These are phyloP conservation scores for Alfaro cultratus DNA, from an alignment of 2,797 vertebrate genomes.

Conservation along the genomic window DNA sequence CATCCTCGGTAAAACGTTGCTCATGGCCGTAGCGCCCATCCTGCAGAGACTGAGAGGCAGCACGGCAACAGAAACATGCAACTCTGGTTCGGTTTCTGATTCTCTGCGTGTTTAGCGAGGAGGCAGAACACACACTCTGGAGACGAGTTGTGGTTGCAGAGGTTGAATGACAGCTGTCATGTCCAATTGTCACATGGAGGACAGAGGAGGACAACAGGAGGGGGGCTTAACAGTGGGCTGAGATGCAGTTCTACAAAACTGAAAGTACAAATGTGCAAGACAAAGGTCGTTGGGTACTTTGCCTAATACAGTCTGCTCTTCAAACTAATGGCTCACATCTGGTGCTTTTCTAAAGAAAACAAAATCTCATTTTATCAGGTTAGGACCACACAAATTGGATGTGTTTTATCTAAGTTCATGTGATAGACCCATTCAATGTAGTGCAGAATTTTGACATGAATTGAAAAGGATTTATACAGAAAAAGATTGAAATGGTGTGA, in stretches of 20 bases:
- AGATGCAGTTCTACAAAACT: background rate
- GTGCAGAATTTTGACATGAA: background rate
- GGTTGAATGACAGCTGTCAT: conserved; percentile 59
- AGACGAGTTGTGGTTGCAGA: background rate
- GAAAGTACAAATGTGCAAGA: background rate
- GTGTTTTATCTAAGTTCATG: background rate
- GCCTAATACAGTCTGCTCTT: background rate
- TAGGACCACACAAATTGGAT: background rate
- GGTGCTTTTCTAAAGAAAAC: background rate
- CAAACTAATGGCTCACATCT: background rate
- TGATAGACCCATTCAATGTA: background rate
- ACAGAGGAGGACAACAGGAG: background rate
- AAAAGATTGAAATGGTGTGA: background rate
- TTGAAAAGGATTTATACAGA: background rate
- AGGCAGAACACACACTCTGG: conserved; percentile 10
- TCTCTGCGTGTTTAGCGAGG: background rate
- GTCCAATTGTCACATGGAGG: background rate
- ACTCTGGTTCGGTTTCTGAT: background rate
- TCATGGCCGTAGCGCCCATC: conserved; percentile 26
- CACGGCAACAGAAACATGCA: conserved; percentile 9
- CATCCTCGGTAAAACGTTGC: conserved; percentile 27
- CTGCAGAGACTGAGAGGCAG: conserved; percentile 31
- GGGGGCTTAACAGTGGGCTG: background rate
- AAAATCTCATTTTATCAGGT: background rate
- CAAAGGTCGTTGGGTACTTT: background rate